Evolutionary conservation across 2,888 invertebrate species (phyloP), one percentile per base, ranked within the genome.

Genomic region (Polydrusus cervinus): DNA sequence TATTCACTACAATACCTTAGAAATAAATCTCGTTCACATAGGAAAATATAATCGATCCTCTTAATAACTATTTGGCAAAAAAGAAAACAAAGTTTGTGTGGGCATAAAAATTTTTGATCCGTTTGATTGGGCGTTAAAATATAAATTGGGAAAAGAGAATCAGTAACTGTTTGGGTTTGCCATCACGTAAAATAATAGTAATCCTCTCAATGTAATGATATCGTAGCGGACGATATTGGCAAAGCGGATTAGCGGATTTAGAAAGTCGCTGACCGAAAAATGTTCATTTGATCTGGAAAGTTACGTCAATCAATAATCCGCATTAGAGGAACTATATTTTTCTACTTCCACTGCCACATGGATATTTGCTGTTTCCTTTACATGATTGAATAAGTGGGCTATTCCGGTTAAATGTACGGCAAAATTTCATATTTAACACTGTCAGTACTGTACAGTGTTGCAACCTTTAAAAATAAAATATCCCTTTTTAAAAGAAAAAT

Each of bases 121-220:
- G 1, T 20, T 51, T 51, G 10, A 14, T 47, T 47, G n/a, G n/a
- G 16, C 14, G 16, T 47, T 14, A 47, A n/a, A 47, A 16, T 14
- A 51, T 51, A 51, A 51, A 16, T 49, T 49, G 16, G 9, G 11
- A 14, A 16, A 16, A 47, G 34, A 55, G n/a, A 34, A 9, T 55
- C 34, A n/a, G 14, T 55, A 55, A 14, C 14, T 11, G n/a, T 34
- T 55, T 34, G 30, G 34, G 20, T 14, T 14, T 30, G 55, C 34
- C 34, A 34, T 55, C 55, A 55, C 30, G 55, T 55, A 55, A 55
- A 55, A 55, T 55, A 55, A 55, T 55, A 30, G 51, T 51, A 51
- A 34, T 55, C 30, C 55, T 34, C 34, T 34, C 34, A 55, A 20
- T 55, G 55, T 18, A 55, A 14, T 34, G 34, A 34, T 55, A 55